phyloP scores from a whole-genome alignment of 2,797 vertebrate genomes.

The Syndactyla subalaris region DNA sequence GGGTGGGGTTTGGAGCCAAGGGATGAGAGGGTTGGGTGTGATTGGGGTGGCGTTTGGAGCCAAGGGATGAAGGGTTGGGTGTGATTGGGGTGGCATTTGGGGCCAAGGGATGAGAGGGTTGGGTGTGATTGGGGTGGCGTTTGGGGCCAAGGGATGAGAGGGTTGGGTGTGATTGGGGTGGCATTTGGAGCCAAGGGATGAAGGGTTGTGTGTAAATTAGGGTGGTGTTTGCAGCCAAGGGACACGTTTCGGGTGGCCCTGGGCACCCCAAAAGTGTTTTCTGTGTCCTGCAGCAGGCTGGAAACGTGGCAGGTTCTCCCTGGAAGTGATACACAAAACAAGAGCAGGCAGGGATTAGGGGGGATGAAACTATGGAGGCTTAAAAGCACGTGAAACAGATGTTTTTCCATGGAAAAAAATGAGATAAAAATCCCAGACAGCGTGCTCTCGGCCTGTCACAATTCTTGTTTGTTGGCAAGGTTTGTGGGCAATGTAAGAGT shows the following conservation, averaged over 20 bases:
- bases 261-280: neutral
- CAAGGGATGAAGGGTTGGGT: neutral
- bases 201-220: neutral
- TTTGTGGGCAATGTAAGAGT: neutral
- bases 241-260: neutral
- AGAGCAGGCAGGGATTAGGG: neutral
- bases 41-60: neutral
- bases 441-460: neutral
- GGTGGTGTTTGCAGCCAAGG: neutral
- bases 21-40: neutral
- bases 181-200: neutral
- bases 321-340: neutral
- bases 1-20: no score
- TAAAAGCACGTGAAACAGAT: neutral
- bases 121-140: no score
- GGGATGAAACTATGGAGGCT: neutral
- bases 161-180: neutral
- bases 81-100: neutral
- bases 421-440: slow-evolving; percentile 8
- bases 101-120: neutral
- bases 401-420: slow-evolving; percentile 24
- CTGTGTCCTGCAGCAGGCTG: neutral
- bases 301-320: neutral
- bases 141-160: no score
- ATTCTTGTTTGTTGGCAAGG: neutral